Percentiles rank a stretch among this genome's conserved stretches.
Evolutionary conservation across 2,888 invertebrate species (phyloP).

Genomic region (Gortyna flavago): DNA sequence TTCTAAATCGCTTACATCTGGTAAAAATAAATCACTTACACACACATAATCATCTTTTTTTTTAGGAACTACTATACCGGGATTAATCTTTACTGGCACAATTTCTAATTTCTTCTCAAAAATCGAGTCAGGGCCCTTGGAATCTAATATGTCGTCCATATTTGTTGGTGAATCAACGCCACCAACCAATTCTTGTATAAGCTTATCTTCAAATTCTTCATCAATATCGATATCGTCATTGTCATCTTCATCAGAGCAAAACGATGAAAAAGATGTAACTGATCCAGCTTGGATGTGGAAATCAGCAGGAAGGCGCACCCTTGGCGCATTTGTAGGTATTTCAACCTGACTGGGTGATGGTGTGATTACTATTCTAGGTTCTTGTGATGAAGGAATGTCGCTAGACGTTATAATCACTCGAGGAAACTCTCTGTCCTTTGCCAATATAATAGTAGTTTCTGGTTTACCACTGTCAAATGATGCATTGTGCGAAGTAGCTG

Average conservation of each 20-base stretch:
- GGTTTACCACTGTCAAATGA: constrained; percentile 74
- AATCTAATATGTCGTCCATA: constrained; percentile 80
- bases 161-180: constrained; percentile 85
- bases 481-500: constrained; percentile 65
- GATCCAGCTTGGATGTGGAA: constrained; percentile 83
- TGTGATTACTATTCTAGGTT: constrained; percentile 91
- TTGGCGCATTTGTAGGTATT: constrained; percentile 83
- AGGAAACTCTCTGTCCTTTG: constrained; percentile 80
- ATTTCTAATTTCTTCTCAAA: constrained; percentile 85
- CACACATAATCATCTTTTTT: constrained; percentile 83
- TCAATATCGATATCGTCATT: constrained; percentile 76
- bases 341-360: constrained; percentile 86
- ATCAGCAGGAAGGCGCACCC: constrained; percentile 87
- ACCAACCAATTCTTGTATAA: constrained; percentile 86
- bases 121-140: constrained; percentile 85
- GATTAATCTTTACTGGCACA: constrained; percentile 85
- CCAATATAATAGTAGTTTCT: constrained; percentile 62
- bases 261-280: constrained; percentile 82
- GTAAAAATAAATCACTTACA: constrained; percentile 82
- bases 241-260: constrained; percentile 82
- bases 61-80: constrained; percentile 74
- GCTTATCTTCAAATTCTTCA: constrained; percentile 84
- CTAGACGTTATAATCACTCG: constrained; percentile 89
- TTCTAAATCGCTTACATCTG: constrained; percentile 79
- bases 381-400: constrained; percentile 85